Evolutionary conservation across 2,888 invertebrate species (phyloP), one percentile per base, ranked within the genome.

Genomic region (Pterostichus niger): DNA sequence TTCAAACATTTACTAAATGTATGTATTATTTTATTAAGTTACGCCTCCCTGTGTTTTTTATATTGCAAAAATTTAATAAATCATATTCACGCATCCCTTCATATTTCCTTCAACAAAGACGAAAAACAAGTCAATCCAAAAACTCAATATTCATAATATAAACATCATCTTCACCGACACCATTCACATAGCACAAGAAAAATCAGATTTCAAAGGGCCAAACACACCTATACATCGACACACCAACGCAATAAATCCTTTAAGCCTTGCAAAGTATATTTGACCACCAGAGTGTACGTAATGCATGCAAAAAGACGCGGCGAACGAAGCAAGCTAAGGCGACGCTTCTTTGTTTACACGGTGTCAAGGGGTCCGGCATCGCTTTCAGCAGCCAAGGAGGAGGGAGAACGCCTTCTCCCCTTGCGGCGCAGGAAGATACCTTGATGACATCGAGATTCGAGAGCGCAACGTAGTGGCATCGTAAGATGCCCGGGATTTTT

Each of bases 241-340:
- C 35, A 15, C 52, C 15, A 15, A 15, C 54, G 76, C 17, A 54
- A 44, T 71, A 71, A 71, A 71, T 54, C 76, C 76, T 76, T 9
- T 76, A 76, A 76, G 54, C 78, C 59, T 33, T 35, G 49, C 76
- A 76, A 76, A 76, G 76, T 76, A 76, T 76, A 78, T 78, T 78
- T 78, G 78, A 78, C 78, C 78, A 78, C 61, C 78, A 44, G 59
- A 78, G 78, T 78, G 78, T 78, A 78, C 78, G 44, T 78, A 78
- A 78, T 78, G 59, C 59, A 78, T 33, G 78, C 78, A 78, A 78
- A 78, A 44, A 78, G 64, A 64, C 35, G 35, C 35, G 49, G n/a
- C 49, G 49, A 13, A 11, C 44, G 46, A 35, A 68, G 68, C n/a
- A 15, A 7, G 15, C 52, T 52, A 15, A 52, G 76, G 46, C 17